A percentile compares a stretch with the other conserved stretches of the same genome.
Conservation (phyloP, 2,113 vertebrate genomes). For the Talpa occidentalis region DNA sequence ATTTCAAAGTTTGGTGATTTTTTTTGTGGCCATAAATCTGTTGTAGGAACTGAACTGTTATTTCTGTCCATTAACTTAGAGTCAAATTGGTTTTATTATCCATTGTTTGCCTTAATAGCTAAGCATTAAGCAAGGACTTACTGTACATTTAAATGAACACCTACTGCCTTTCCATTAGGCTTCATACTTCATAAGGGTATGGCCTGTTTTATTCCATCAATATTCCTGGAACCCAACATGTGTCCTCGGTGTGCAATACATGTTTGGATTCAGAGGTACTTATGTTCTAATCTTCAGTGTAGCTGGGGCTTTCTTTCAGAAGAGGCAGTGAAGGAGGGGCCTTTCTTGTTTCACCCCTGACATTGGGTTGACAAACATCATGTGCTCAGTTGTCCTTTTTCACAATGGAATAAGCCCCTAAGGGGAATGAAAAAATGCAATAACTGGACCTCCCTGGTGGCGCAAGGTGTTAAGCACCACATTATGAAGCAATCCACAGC, state of each 20-base stretch:
- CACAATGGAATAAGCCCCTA: not conserved
- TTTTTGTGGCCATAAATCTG: no score
- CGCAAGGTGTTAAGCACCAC: no score
- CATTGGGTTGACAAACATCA: not conserved
- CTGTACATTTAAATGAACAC: not conserved
- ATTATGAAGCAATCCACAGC: no score
- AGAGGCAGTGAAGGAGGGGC: not conserved
- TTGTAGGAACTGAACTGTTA: no score
- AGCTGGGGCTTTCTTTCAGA: not conserved
- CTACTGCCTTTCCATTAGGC: not conserved
- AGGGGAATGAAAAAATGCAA: not conserved
- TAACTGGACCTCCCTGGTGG: no score
- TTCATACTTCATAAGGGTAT: not conserved
- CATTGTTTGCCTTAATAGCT: no score
- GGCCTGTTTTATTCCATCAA: not conserved
- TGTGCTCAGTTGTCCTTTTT: not conserved
- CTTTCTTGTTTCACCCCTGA: not conserved
- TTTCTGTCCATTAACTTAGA: no score
- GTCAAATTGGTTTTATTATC: no score
- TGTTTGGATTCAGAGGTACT: not conserved
- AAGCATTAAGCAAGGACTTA: no score
- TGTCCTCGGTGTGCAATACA: not conserved
- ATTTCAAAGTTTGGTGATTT: no score
- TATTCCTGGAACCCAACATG: not conserved
- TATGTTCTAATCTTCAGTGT: not conserved